Evolutionary conservation across 1,140 invertebrate species (phyloP), one percentile per base, ranked within the genome.

Genomic region (Schmidtea mediterranea): DNA sequence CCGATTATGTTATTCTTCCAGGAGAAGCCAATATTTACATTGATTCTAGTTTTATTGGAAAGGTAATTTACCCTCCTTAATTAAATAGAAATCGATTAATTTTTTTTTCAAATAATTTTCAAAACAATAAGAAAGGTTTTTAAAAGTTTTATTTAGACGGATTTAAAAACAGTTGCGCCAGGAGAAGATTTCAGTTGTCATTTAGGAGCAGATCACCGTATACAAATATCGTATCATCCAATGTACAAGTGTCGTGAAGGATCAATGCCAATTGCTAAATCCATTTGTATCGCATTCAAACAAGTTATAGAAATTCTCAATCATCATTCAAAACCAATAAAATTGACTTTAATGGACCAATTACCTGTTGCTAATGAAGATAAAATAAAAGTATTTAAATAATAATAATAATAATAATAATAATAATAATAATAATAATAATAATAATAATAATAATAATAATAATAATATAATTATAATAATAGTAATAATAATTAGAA

Each of bases 301-400:
- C 67, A 69, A 51, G 52, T 48, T 19, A 63, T 66, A 23, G 56
- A 56, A 38, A 43, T 69, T 13, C 60, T 62, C 52, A 69, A 69
- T 52, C 59, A 57, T 32, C 57, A 54, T n/a, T 52, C 54, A 12
- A 55, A 62, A 21, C 13, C 46, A 5, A 55, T 65, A 38, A 53
- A 57, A 5, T 48, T 69, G 6, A 52, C 56, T 6, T 36, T 69
- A 1, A 52, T 48, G 16, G 63, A 69, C 40, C 61, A 62, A 6
- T 49, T 69, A 38, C 66, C 66, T 1, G 56, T 56, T 5, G 55
- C 56, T 37, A 54, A 54, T 18, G 65, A 68, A 43, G 67, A 68
- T 9, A 66, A 67, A 54, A 61, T 68, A 43, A 67, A 63, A 56
- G 67, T n/a, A n/a, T n/a, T n/a, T n/a, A n/a, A n/a, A n/a, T n/a